Percentiles rank a stretch among this genome's conserved stretches.
Conservation (phyloP, 2,888 invertebrate genomes). For the Xanthia icteritia region DNA sequence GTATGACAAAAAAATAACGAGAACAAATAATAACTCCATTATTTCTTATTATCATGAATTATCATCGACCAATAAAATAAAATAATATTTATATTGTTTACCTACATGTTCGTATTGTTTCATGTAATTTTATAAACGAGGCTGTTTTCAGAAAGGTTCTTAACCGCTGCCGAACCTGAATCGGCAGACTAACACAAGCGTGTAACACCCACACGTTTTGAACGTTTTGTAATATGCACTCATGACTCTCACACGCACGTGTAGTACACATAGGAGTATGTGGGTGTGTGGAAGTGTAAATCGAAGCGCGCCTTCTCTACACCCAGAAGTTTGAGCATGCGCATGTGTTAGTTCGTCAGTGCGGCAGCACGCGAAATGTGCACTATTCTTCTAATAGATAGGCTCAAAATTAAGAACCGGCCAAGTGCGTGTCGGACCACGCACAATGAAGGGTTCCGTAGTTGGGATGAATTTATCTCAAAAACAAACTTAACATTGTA, state of each 20-base stretch:
- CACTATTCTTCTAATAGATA: slow-evolving; percentile 16
- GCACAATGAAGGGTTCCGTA: no score
- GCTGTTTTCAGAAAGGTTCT: slow-evolving; percentile 76
- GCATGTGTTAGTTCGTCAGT: slow-evolving; percentile 29
- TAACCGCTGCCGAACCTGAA: slow-evolving; percentile 77
- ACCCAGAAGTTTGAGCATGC: slow-evolving; percentile 64
- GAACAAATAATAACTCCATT: neutral
- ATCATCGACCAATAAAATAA: neutral
- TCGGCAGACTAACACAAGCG: slow-evolving; percentile 74
- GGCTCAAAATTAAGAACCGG: neutral
- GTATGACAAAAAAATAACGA: neutral
- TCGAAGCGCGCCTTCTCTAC: slow-evolving; percentile 73
- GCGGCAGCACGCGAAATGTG: slow-evolving; percentile 25
- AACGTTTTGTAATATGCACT: slow-evolving; percentile 74
- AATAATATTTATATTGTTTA: neutral
- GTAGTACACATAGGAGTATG: slow-evolving; percentile 58
- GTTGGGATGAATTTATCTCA: no score
- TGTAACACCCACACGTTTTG: slow-evolving; percentile 73
- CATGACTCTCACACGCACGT: slow-evolving; percentile 69
- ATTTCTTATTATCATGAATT: neutral
- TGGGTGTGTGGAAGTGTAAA: slow-evolving; percentile 78
- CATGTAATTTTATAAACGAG: slow-evolving; percentile 4
- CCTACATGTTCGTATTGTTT: slow-evolving; percentile 5
- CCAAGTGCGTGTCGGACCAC: no score
- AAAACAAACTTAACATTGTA: no score